Evolutionary conservation across 1,140 invertebrate species (phyloP).

Genomic region (Danaus melanippus): DNA sequence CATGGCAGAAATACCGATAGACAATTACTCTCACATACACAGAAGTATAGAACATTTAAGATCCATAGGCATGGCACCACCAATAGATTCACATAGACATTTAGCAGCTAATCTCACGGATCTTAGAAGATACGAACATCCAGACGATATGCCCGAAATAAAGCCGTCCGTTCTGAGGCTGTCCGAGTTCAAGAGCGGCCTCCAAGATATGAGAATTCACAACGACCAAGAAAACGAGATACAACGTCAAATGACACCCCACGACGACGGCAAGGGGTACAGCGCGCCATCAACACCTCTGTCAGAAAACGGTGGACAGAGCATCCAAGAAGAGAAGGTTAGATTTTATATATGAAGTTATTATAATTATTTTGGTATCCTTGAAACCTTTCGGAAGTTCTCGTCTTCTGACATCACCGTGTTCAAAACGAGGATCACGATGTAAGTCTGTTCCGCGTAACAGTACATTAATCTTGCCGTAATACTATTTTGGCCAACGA

Average conservation of each 20-base stretch:
- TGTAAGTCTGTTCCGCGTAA: slow-evolving; percentile 46
- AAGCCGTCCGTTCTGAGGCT: slow-evolving; percentile 70
- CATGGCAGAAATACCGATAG: slow-evolving; percentile 75
- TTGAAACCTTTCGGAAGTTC: slow-evolving; percentile 54
- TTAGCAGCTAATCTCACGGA: slow-evolving; percentile 67
- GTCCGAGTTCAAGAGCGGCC: slow-evolving; percentile 67
- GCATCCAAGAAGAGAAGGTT: slow-evolving; percentile 76
- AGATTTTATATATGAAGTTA: slow-evolving; percentile 29
- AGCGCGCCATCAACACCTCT: slow-evolving; percentile 77
- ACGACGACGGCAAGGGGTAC: slow-evolving; percentile 68
- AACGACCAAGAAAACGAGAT: slow-evolving; percentile 65
- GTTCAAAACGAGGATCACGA: slow-evolving; percentile 46
- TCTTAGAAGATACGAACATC: slow-evolving; percentile 69
- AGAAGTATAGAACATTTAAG: slow-evolving; percentile 78
- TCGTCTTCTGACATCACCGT: slow-evolving; percentile 43
- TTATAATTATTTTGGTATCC: slow-evolving; percentile 34
- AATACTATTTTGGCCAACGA: slow-evolving; percentile 35
- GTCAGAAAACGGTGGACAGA: slow-evolving; percentile 73
- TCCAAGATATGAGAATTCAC: slow-evolving; percentile 59
- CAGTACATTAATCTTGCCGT: slow-evolving; percentile 40
- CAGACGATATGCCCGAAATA: slow-evolving; percentile 69
- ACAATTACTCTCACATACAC: slow-evolving; percentile 77
- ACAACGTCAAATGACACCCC: slow-evolving; percentile 58
- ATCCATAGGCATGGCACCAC: slow-evolving; percentile 74
- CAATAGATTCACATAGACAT: slow-evolving; percentile 68